These are phyloP conservation scores for Himalopsyche tibetana DNA, from an alignment of 2,888 invertebrate species.

Conservation along the genomic window DNA sequence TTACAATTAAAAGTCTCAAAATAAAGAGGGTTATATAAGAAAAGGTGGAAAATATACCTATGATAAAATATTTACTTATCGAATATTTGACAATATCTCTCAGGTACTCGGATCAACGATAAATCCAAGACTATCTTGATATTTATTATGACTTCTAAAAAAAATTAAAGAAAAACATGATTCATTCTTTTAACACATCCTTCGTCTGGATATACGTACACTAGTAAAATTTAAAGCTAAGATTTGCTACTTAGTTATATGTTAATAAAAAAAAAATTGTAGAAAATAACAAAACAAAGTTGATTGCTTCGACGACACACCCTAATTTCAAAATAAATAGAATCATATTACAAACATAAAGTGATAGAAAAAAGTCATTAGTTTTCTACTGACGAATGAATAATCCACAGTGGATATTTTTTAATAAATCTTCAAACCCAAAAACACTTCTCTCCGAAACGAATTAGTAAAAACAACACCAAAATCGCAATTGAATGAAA, in stretches of 20 bases:
- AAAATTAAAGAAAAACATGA: neutral
- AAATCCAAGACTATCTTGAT: constrained; percentile 6
- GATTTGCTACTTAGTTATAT: constrained; percentile 8
- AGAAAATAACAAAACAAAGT: neutral
- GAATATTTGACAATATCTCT: neutral
- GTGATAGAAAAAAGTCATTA: neutral
- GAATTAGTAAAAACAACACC: too few relatives aligned
- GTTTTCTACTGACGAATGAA: too few relatives aligned
- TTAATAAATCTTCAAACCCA: too few relatives aligned
- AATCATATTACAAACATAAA: neutral
- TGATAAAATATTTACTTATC: constrained; percentile 4
- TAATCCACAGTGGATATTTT: too few relatives aligned
- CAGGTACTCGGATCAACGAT: neutral
- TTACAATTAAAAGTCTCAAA: too few relatives aligned
- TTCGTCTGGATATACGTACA: neutral
- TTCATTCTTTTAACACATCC: neutral
- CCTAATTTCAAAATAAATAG: constrained; percentile 1
- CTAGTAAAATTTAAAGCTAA: constrained; percentile 15
- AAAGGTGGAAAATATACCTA: neutral
- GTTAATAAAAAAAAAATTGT: neutral
- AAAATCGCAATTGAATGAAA: too few relatives aligned
- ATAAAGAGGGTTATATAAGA: neutral
- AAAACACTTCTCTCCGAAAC: too few relatives aligned
- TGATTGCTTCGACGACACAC: neutral
- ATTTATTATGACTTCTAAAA: neutral